Evolutionary conservation across 2,888 invertebrate species (phyloP), one percentile per base, ranked within the genome.

Genomic region (Aporophyla lueneburgensis): DNA sequence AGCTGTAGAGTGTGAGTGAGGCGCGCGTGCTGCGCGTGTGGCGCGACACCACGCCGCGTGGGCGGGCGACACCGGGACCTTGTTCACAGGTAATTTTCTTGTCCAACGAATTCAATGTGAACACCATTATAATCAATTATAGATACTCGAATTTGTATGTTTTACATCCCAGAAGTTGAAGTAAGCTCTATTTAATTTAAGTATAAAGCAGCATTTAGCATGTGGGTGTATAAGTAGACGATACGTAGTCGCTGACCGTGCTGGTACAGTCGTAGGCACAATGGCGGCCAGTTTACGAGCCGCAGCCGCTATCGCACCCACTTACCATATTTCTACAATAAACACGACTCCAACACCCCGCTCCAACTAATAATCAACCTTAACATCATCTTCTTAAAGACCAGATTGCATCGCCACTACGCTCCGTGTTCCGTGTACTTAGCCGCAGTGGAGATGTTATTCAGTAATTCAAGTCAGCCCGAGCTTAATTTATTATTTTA

Each of bases 261-360:
- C 83, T 61, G 49, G 68, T 53, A 74, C 54, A 75, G 73, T 76
- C 83, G 58, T 40, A 68, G 74, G 68, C 76, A 81, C 83, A 78
- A 69, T 72, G 76, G 79, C 70, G 80, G 86, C 65, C 87, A 82
- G 76, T 82, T 84, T 81, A 84, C 87, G 87, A 83, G 74, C 84
- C 75, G 70, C 78, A 61, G 76, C 65, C 83, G 75, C 83, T 85
- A 86, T 84, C 85, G 74, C 79, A 81, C 74, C 72, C 83, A 78
- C 87, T 86, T 83, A 80, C 70, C 86, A 86, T 86, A 86, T 86
- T 87, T 87, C 61, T 61, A 84, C 76, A 71, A 78, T 87, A 84
- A 86, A 87, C 84, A 86, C 78, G 85, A 78, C 51, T 77, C 67
- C 54, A 33, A 62, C 58, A 59, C 78, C 24, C 40, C 59, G 5